Percentiles rank a stretch among this genome's conserved stretches.
Conservation (phyloP, 2,888 invertebrate genomes). For the Odontothrips loti region DNA sequence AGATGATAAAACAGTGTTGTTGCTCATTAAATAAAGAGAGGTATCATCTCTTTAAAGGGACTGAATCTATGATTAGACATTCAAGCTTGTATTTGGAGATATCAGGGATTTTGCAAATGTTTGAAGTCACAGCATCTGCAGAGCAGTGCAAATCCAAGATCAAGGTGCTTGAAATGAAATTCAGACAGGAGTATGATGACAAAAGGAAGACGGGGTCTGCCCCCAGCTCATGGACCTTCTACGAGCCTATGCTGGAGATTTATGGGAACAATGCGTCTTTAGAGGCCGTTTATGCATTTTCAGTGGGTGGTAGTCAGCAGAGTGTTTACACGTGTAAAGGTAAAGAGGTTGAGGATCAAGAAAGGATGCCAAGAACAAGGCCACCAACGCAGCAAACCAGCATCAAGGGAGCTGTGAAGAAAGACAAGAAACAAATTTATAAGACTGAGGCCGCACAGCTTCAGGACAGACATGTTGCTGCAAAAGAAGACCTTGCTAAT, state of each 20-base stretch:
- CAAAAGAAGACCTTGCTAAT: neutral
- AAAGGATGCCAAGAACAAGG: neutral
- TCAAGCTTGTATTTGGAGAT: neutral
- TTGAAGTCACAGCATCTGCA: neutral
- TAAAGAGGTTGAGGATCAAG: neutral
- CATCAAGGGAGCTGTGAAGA: neutral
- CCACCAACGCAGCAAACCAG: neutral
- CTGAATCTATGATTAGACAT: neutral
- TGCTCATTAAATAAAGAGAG: conserved; percentile 3
- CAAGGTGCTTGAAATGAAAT: neutral
- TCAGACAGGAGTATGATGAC: neutral
- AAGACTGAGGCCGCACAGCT: neutral
- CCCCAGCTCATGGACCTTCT: neutral
- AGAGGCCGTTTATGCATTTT: neutral
- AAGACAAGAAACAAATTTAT: neutral
- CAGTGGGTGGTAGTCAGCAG: neutral
- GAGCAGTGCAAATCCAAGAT: neutral
- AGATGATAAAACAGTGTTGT: neutral
- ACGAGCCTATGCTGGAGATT: neutral
- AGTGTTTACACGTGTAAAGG: neutral
- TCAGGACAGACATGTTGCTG: neutral
- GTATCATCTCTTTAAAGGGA: neutral
- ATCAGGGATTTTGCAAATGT: neutral
- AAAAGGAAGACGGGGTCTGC: neutral
- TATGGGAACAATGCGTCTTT: neutral